Percentiles rank a stretch among this genome's conserved stretches.
phyloP scores from a whole-genome alignment of 2,888 invertebrate genomes.

The Furcula furcula region DNA sequence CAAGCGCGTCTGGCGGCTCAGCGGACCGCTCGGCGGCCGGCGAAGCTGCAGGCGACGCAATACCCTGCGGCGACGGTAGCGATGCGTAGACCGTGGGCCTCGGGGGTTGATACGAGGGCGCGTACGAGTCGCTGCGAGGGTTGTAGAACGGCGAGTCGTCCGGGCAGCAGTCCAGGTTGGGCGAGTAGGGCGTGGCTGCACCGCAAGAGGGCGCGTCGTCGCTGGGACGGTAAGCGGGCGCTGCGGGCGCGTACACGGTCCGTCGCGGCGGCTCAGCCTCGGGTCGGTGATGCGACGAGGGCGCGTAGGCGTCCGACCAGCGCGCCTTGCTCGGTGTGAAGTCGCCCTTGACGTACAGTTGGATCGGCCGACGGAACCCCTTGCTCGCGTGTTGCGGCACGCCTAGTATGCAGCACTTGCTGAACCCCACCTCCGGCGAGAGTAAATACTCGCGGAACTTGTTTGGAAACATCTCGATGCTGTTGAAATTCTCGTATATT shows the following conservation, averaged over 20 bases:
- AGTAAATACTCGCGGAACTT: slow-evolving; percentile 96
- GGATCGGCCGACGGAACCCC: slow-evolving; percentile 93
- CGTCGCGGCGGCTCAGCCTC: slow-evolving; percentile 81
- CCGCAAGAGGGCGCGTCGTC: slow-evolving; percentile 79
- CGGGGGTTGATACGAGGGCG: slow-evolving; percentile 76
- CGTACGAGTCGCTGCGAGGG: slow-evolving; percentile 76
- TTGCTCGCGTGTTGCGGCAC: slow-evolving; percentile 91
- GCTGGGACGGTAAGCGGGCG: slow-evolving; percentile 70
- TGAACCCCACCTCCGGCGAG: slow-evolving; percentile 95
- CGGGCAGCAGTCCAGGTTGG: slow-evolving; percentile 66
- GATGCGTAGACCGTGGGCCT: slow-evolving; percentile 76
- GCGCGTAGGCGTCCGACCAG: slow-evolving; percentile 84
- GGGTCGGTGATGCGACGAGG: slow-evolving; percentile 82
- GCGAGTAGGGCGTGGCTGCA: slow-evolving; percentile 76
- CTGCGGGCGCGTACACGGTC: slow-evolving; percentile 74
- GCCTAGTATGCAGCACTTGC: slow-evolving; percentile 92
- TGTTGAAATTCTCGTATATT: slow-evolving; percentile 92
- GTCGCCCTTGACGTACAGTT: slow-evolving; percentile 84
- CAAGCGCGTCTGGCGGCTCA: slow-evolving; percentile 47
- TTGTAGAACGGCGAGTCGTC: slow-evolving; percentile 79
- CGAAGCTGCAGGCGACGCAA: slow-evolving; percentile 64
- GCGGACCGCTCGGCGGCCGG: slow-evolving; percentile 57
- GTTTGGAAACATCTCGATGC: slow-evolving; percentile 94
- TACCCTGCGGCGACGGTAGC: slow-evolving; percentile 68
- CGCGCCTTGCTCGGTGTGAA: slow-evolving; percentile 83